Evolutionary conservation across 2,113 vertebrate species (phyloP), one percentile per base, ranked within the genome.

Genomic region (Pyrgilauda ruficollis): DNA sequence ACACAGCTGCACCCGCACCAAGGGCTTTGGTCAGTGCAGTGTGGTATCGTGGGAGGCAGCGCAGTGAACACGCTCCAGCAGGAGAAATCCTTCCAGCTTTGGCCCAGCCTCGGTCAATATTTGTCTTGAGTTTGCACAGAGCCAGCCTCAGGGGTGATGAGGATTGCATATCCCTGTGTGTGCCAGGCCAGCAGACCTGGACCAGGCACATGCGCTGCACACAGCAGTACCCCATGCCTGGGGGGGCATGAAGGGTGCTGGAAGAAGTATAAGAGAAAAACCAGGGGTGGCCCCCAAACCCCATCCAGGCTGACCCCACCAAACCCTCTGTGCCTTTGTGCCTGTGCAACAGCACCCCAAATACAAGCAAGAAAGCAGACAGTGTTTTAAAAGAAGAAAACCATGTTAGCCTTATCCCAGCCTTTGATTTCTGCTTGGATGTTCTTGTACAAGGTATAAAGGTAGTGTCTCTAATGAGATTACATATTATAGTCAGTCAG

Each of bases 401-500:
- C 24, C 21, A 7, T 27, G n/a, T 92, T 64, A 94, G 43, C 62
- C 31, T 80, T 85, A 77, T 35, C 37, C 90, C 73, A 90, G 89
- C 76, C 90, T 96, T 96, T 94, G 93, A 92, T 92, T 95, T 90
- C 86, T 92, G 26, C 86, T 92, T 94, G 94, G 85, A 94, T 78
- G 83, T 92, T 92, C 93, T 95, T 55, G 49, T 84, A 93, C 24
- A 8, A 92, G 69, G 92, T 93, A 95, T 92, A 95, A 96, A 96
- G 74, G 93, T 91, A 96, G 89, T 80, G 76, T 87, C 89, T 90
- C 72, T 97, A 97, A 97, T 97, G 94, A 96, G 97, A 97, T 97
- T 97, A 97, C 96, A 96, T 80, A 97, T 94, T 92, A 94, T 75
- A 97, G 96, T 91, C 79, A 94, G 94, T 93, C 20, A 35, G 93